A percentile compares a stretch with the other conserved stretches of the same genome.
Conservation (phyloP, 2,797 vertebrate genomes). For the Muscicapa striata region DNA sequence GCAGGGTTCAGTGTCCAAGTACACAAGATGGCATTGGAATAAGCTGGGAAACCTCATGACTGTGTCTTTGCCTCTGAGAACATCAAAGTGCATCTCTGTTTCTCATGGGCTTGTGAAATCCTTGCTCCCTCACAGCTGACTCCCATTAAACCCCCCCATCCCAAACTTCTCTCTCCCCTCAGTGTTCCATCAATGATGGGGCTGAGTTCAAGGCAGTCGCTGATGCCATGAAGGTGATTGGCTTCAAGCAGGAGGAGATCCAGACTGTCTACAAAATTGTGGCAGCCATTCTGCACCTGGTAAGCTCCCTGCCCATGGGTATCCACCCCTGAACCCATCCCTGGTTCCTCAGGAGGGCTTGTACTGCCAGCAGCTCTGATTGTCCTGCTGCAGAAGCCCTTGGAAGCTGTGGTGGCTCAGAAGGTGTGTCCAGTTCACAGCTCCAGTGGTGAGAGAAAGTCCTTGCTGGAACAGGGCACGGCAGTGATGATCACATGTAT, state of each 20-base stretch:
- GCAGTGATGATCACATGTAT: not conserved
- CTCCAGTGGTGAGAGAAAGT: not conserved
- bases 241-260: conserved; percentile 93
- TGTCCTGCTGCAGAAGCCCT: not conserved
- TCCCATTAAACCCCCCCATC: not conserved
- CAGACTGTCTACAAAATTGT: conserved; percentile 95
- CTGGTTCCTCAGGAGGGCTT: not conserved
- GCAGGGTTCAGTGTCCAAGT: not conserved
- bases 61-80: not conserved
- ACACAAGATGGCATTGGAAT: rapidly evolving
- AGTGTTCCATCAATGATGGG: conserved; percentile 91
- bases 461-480: not conserved
- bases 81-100: not conserved
- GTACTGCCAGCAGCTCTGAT: not conserved
- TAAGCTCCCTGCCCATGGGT: conserved; percentile 39
- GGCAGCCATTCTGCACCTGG: conserved; percentile 95
- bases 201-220: conserved; percentile 93
- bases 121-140: not conserved
- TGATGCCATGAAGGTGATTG: conserved; percentile 98
- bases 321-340: not conserved
- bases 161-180: not conserved
- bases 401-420: not conserved
- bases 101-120: not conserved
- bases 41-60: not conserved
- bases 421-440: not conserved